These are phyloP conservation scores for Peribatodes rhomboidaria DNA, from an alignment of 2,888 invertebrate species.

Conservation along the genomic window DNA sequence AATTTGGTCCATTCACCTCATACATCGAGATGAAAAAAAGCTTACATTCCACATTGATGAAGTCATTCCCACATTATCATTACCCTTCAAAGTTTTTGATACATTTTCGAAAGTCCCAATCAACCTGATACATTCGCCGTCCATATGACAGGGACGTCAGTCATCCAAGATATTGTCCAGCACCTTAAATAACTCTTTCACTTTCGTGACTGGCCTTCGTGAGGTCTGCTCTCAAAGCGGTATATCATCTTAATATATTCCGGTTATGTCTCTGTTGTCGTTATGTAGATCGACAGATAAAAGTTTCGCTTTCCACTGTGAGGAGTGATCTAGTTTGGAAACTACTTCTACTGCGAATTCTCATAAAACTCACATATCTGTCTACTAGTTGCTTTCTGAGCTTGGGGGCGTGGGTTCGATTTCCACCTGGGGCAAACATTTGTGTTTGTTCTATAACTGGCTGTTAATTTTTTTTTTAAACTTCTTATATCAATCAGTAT, in stretches of 20 bases:
- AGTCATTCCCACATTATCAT: too few species aligned
- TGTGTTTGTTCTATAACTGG: too few species aligned
- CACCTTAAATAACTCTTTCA: constrained; percentile 49
- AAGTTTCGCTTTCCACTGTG: constrained; percentile 36
- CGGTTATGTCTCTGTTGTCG: constrained; percentile 51
- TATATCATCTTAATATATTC: constrained; percentile 49
- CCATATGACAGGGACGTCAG: constrained; percentile 45
- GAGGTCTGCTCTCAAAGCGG: constrained; percentile 55
- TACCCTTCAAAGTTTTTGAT: constrained; percentile 1
- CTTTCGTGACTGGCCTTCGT: constrained; percentile 54
- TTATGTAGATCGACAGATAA: constrained; percentile 54
- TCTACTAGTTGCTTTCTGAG: too few species aligned
- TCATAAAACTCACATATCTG: too few species aligned
- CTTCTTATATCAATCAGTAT: too few species aligned
- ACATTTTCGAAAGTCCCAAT: constrained; percentile 28
- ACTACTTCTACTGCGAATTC: too few species aligned
- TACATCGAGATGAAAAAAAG: too few species aligned
- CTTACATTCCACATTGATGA: too few species aligned
- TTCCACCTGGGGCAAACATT: too few species aligned
- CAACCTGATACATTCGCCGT: constrained; percentile 28
- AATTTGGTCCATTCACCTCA: too few species aligned
- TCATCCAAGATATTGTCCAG: constrained; percentile 43
- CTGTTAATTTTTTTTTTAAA: too few species aligned
- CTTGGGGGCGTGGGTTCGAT: too few species aligned
- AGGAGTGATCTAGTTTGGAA: constrained; percentile 23